Base-by-base conservation (phyloP, 2,888 invertebrate genomes). In the Baccha elongata region DNA sequence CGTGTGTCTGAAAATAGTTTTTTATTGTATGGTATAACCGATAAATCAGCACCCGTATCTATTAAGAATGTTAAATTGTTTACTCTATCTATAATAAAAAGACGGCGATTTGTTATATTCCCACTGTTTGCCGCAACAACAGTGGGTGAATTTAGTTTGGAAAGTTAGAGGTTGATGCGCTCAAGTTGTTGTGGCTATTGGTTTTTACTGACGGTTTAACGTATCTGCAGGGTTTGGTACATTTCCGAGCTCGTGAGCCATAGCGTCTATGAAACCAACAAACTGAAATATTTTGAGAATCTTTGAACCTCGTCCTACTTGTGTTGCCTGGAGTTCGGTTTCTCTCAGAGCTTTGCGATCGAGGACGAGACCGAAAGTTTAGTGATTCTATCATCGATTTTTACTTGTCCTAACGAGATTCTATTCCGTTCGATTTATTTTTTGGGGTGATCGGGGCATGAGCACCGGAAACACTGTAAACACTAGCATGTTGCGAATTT, bases 21-120 rank as follows among this genome's bases (percentile, higher is more conserved):
- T n/a, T 2, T n/a, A 7, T 32, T 19, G 21, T 62, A 10, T n/a
- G 15, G 26, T 13, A 55, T 7, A 11, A 40, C 19, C 5, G 19
- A 62, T 1, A 68, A 11, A 21, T 68, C 65, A 1, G 53, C 53
- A 17, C 67, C 67, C 1, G 52, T 65, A n/a, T 48, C 65, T 3
- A 65, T 42, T 1, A 65, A 17, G 6, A 65, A 68, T 3, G 23
- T 21, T 10, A 68, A 17, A 29, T 65, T 65, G 17, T 55, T 53
- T 1, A 15, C 35, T 7, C 11, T 23, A 17, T 68, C 46, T 4
- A 15, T 13, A 11, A 68, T 48, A 11, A 67, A 67, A 3, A 52
- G 21, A 6, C 67, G 52, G 52, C 29, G 42, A 5, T 11, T 7
- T 10, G 26, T 17, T 11, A 7, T 10, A 8, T 5, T 17, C 65